Base-by-base conservation (phyloP, 1,140 invertebrate genomes). In the Drosophila truncata region DNA sequence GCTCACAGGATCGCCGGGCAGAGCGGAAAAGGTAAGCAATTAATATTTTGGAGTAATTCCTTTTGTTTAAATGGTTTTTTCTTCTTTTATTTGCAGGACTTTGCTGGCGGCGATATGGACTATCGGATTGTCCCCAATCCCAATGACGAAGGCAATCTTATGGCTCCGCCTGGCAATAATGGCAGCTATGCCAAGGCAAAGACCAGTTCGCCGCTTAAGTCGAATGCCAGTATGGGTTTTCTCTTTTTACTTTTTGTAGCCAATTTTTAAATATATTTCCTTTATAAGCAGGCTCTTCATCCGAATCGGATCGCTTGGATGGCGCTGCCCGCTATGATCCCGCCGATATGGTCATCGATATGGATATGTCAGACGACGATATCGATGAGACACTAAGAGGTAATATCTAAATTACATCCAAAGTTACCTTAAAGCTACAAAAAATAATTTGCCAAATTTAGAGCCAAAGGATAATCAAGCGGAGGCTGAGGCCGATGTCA, bases 341-440 rank as follows among this genome's bases (percentile, higher is more conserved):
- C 4, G 77, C 92, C 44, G 95, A 95, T 74, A 96, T 95, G 91
- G 94, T 95, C 9, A 94, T 96, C 35, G 95, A 96, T 65, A 96
- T 96, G 95, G 95, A 96, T 55, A 94, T 96, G 93, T 96, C 95
- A 23, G 95, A 96, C 71, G 95, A 96, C n/a, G 95, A 96, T 52
- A 35, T 92, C 20, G 92, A 93, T 18, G 91, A 92, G 54, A 80
- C 91, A 13, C 64, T 78, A 52, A 75, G 87, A 91, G 91, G 91
- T 92, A 90, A 58, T 10, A 16, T 1, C 5, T 18, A 5, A 2
- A 2, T 8, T 16, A 13, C 8, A 25, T 8, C 2, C 10, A 8
- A 4, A 10, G 3, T 33, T 37, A 37, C 16, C 5, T 11, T 37
- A 10, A 42, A 33, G 11, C 49, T 31, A 31, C 18, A 50, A 31